A percentile compares a stretch with the other conserved stretches of the same genome.
Conservation (phyloP, 1,140 invertebrate genomes). For the Megalonaias nervosa region DNA sequence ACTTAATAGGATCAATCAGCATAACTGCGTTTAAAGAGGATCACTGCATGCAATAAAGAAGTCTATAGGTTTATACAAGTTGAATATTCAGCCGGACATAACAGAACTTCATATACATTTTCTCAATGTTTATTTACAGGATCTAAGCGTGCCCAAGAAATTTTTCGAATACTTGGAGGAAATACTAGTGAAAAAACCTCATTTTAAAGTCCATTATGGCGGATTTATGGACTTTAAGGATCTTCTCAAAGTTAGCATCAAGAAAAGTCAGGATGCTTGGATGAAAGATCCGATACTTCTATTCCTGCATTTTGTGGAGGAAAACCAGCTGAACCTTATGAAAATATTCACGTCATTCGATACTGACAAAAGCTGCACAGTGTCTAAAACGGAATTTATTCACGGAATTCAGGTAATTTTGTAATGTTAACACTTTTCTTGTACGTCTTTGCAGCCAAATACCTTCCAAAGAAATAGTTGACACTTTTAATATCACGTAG, state of each 20-base stretch:
- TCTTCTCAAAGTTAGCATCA: constrained; percentile 21
- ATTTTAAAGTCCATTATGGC: constrained; percentile 24
- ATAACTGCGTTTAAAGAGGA: no score
- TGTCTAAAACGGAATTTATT: constrained; percentile 17
- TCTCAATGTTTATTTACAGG: constrained; percentile 5
- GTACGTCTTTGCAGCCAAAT: no score
- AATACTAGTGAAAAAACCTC: constrained; percentile 5
- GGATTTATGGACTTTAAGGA: constrained; percentile 29
- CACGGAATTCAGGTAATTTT: background rate
- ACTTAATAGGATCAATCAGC: no score
- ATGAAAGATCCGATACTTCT: constrained; percentile 26
- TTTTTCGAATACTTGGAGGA: constrained; percentile 17
- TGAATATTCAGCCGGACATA: no score
- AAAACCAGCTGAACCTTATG: constrained; percentile 23
- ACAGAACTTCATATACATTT: no score
- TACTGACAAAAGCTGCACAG: constrained; percentile 25
- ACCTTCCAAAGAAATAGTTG: no score
- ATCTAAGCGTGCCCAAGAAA: constrained; percentile 28
- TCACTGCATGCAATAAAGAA: no score
- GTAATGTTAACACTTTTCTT: no score
- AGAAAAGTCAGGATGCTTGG: constrained; percentile 19
- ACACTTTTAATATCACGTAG: no score
- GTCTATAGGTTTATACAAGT: no score
- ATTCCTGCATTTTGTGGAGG: constrained; percentile 28
- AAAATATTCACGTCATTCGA: constrained; percentile 32